These are phyloP conservation scores for Adelges cooleyi DNA, from an alignment of 1,140 invertebrate species.

Conservation along the genomic window DNA sequence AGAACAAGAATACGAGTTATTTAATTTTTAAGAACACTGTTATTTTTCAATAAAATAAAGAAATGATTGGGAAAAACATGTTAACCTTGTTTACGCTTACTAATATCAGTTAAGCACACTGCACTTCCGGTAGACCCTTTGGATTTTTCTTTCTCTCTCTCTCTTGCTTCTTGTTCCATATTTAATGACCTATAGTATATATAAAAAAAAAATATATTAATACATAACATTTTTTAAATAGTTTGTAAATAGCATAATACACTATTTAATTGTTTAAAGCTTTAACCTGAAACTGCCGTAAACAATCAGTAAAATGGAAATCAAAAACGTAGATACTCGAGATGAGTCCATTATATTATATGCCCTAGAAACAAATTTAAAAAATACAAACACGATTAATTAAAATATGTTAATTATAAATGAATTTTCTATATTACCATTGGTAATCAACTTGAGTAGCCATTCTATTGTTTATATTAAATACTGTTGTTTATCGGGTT, in stretches of 20 bases:
- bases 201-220: constrained; percentile 11
- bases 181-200: constrained; percentile 66
- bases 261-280: not conserved
- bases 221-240: constrained; percentile 11
- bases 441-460: constrained; percentile 30
- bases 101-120: constrained; percentile 23
- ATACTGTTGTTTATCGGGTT: too few relatives aligned
- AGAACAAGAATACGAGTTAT: not conserved
- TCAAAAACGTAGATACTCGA: constrained; percentile 89
- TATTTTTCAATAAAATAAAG: constrained; percentile 1
- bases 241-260: not conserved
- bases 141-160: constrained; percentile 67
- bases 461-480: constrained; percentile 11
- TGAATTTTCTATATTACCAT: constrained; percentile 21
- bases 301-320: constrained; percentile 93
- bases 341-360: constrained; percentile 95
- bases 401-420: not conserved
- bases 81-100: constrained; percentile 30
- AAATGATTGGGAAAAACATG: constrained; percentile 10
- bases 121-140: constrained; percentile 40
- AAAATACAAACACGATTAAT: not conserved
- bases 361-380: constrained; percentile 48
- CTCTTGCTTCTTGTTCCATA: constrained; percentile 84
- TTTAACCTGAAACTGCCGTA: constrained; percentile 79
- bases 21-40: constrained; percentile 6